Conservation (phyloP, 1,140 invertebrate genomes). For the Brachionus paranguensis region DNA sequence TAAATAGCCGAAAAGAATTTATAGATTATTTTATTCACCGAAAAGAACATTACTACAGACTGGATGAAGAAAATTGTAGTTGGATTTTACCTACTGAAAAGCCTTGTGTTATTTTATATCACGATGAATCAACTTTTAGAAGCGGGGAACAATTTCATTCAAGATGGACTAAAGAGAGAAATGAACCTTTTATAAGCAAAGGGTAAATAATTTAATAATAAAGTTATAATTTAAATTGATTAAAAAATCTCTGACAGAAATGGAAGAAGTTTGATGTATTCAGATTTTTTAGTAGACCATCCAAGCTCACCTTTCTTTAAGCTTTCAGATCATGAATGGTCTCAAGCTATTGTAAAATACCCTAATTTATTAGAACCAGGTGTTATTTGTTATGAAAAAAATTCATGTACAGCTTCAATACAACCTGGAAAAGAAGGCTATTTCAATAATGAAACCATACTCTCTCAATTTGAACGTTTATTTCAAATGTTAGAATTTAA, state of each 20-base stretch:
- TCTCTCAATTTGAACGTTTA: too few relatives aligned
- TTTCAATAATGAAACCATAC: too few relatives aligned
- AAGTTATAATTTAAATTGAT: neutral
- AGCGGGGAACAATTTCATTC: constrained; percentile 1
- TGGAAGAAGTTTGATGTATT: neutral
- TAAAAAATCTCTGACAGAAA: neutral
- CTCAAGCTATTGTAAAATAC: neutral
- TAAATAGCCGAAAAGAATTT: neutral
- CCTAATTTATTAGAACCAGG: neutral
- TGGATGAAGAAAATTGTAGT: neutral
- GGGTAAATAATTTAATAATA: neutral
- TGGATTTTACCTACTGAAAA: neutral
- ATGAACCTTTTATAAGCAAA: neutral
- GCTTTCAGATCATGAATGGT: neutral
- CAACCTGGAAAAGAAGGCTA: too few relatives aligned
- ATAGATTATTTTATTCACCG: constrained; percentile 7
- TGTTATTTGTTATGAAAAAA: neutral
- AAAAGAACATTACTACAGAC: constrained; percentile 19
- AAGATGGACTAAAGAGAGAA: neutral
- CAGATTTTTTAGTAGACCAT: constrained; percentile 7
- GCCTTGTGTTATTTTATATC: neutral
- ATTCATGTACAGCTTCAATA: too few relatives aligned
- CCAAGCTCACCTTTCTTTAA: neutral
- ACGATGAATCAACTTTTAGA: neutral
- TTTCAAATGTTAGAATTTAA: neutral